phyloP scores from a whole-genome alignment of 2,888 invertebrate genomes.

The Steinernema carpocapsae region DNA sequence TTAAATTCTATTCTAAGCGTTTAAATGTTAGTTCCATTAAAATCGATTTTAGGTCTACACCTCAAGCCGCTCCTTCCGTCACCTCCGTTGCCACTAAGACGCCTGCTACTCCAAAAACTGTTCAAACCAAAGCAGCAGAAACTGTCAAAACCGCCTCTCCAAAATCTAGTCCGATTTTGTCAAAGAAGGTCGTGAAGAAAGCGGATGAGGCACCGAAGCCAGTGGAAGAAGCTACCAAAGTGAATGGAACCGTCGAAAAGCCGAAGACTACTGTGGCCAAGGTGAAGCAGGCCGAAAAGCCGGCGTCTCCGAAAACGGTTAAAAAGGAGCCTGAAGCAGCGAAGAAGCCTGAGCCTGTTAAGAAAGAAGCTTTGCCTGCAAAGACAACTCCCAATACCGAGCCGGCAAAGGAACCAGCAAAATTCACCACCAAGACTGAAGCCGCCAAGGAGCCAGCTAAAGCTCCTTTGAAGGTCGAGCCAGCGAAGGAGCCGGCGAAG shows the following conservation, averaged over 20 bases:
- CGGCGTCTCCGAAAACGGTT: not conserved
- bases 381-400: too few species aligned
- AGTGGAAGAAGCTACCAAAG: not conserved
- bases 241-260: not conserved
- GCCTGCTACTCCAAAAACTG: constrained; percentile 6
- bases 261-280: not conserved
- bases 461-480: too few species aligned
- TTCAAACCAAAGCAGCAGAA: not conserved
- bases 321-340: not conserved
- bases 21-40: too few species aligned
- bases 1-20: not conserved
- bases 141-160: not conserved
- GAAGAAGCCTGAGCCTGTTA: not conserved
- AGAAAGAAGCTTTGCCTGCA: too few species aligned
- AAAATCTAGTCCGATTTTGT: constrained; percentile 1
- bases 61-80: not conserved
- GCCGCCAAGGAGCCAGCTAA: not conserved
- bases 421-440: too few species aligned
- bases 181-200: not conserved
- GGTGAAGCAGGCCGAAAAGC: not conserved
- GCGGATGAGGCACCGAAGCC: not conserved
- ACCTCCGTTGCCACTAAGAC: too few species aligned
- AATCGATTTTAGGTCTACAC: not conserved
- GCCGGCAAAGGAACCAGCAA: too few species aligned
- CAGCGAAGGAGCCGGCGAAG: too few species aligned